A percentile compares a stretch with the other conserved stretches of the same genome.
phyloP scores from a whole-genome alignment of 2,113 vertebrate genomes.

The Lota lota region DNA sequence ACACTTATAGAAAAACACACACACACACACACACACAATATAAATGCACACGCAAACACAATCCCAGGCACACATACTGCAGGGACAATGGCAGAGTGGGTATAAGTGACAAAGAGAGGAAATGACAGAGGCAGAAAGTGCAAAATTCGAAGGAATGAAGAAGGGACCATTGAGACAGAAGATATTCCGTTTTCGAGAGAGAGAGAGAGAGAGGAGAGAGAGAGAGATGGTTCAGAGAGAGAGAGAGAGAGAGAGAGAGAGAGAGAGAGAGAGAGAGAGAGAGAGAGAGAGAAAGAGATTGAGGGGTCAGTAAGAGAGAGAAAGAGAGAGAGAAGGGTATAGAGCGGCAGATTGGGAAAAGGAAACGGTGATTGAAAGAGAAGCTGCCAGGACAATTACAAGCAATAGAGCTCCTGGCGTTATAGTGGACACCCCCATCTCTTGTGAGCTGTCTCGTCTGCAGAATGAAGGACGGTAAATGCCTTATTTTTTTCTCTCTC shows the following conservation, averaged over 20 bases:
- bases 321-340: not conserved
- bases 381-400: constrained; percentile 64
- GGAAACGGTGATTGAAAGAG: constrained; percentile 46
- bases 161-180: not conserved
- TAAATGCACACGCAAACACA: not conserved
- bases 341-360: constrained; percentile 14
- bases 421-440: constrained; percentile 57
- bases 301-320: constrained; percentile 12
- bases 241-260: constrained; percentile 9
- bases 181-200: constrained; percentile 13
- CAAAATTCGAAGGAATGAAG: too few relatives aligned
- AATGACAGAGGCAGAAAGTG: not conserved
- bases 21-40: not conserved
- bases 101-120: not conserved
- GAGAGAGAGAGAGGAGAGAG: constrained; percentile 14
- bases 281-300: too few relatives aligned
- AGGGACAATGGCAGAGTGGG: not conserved
- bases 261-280: constrained; percentile 11
- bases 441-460: constrained; percentile 63
- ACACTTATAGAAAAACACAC: too few relatives aligned
- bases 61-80: not conserved
- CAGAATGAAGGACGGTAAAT: constrained; percentile 69
- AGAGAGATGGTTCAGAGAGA: constrained; percentile 19
- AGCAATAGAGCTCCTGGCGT: constrained; percentile 48
- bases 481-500: constrained; percentile 43